Evolutionary conservation across 2,797 vertebrate genomes (phyloP).

Genomic region (Masticophis lateralis): DNA sequence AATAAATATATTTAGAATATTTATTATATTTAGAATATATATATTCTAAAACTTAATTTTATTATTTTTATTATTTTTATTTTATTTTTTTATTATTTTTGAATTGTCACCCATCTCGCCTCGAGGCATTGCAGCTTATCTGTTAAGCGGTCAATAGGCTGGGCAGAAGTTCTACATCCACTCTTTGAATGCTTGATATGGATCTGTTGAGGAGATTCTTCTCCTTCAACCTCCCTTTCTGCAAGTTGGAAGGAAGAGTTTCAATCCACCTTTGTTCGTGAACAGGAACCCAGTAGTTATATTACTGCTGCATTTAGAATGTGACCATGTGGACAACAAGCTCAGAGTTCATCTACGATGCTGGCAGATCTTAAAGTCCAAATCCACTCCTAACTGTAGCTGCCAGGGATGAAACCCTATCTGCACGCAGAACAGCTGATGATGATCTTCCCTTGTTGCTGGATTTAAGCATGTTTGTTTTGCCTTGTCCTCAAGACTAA

Average conservation of each 20-base stretch:
- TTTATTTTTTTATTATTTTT: no score
- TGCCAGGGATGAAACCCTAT: neutral
- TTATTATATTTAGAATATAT: no score
- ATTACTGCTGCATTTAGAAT: neutral
- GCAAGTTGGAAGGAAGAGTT: neutral
- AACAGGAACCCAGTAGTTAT: neutral
- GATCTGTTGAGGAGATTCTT: neutral
- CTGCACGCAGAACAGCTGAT: neutral
- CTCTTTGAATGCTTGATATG: neutral
- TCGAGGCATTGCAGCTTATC: neutral
- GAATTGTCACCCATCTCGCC: neutral
- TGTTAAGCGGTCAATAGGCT: neutral
- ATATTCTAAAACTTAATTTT: no score
- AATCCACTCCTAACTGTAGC: neutral
- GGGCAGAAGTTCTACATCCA: neutral
- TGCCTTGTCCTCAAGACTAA: neutral
- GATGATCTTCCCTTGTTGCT: neutral
- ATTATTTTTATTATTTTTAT: no score
- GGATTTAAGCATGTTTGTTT: neutral
- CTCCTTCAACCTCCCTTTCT: neutral
- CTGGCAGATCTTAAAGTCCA: neutral
- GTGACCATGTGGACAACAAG: neutral
- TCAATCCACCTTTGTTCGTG: neutral
- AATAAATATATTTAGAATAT: no score
- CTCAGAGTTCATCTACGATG: neutral